A percentile compares a stretch with the other conserved stretches of the same genome.
Evolutionary conservation across 2,888 invertebrate species (phyloP).

Genomic region (Papilio gigon): DNA sequence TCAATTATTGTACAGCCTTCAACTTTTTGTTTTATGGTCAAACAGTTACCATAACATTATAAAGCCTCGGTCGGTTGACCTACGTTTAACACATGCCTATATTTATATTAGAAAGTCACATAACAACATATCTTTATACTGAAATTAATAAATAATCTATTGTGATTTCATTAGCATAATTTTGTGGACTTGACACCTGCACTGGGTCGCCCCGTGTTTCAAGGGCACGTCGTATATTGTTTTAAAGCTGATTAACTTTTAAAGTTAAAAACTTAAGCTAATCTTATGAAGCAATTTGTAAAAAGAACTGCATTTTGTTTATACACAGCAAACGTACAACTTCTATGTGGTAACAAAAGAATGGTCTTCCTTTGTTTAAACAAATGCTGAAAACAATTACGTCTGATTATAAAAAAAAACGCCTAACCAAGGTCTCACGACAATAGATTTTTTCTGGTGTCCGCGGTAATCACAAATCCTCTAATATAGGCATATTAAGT

Average conservation of each 20-base stretch:
- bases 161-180: no score
- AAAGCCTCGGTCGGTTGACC: constrained; percentile 2
- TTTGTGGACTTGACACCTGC: no score
- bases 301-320: constrained; percentile 15
- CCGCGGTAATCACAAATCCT: not conserved
- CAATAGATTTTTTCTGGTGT: constrained; percentile 15
- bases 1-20: not conserved
- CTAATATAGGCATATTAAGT: not conserved
- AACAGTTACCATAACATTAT: not conserved
- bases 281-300: not conserved
- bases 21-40: constrained; percentile 1
- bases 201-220: no score
- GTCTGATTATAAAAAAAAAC: constrained; percentile 5
- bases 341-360: constrained; percentile 6
- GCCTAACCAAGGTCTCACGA: not conserved
- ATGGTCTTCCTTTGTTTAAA: not conserved
- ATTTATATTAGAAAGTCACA: not conserved
- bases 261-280: not conserved
- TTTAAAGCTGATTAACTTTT: no score
- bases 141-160: no score
- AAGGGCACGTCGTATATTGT: no score
- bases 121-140: not conserved
- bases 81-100: not conserved
- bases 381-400: not conserved
- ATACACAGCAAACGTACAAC: not conserved